Conservation (phyloP, 2,888 invertebrate genomes). For the Pecten maximus region DNA sequence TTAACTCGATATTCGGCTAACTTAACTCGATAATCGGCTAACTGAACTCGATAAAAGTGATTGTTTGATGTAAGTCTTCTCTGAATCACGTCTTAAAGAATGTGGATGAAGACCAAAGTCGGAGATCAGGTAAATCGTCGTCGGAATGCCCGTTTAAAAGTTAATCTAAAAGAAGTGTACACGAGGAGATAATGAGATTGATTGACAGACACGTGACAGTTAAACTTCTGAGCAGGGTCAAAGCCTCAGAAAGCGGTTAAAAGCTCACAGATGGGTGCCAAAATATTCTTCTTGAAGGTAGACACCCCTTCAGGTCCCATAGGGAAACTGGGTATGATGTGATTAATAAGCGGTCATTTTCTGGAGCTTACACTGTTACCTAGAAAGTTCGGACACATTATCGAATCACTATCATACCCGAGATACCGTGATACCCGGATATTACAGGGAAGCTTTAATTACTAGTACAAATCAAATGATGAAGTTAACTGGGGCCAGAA, state of each 20-base stretch:
- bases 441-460: no score
- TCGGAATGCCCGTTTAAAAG: neutral
- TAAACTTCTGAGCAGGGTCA: neutral
- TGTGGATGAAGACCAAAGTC: neutral
- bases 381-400: neutral
- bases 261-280: slow-evolving; percentile 14
- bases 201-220: slow-evolving; percentile 23
- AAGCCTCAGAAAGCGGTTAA: neutral
- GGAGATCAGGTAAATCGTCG: neutral
- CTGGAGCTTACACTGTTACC: neutral
- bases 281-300: slow-evolving; percentile 15
- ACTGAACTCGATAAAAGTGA: neutral
- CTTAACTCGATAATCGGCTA: no score
- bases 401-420: no score
- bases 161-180: neutral
- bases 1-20: no score
- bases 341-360: neutral
- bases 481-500: no score
- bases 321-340: neutral
- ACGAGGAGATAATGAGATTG: neutral
- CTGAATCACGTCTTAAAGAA: neutral
- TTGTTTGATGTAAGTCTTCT: neutral
- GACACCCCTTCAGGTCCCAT: neutral
- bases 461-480: no score
- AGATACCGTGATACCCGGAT: no score